These are phyloP conservation scores for Pterois miles DNA, from an alignment of 2,797 vertebrate genomes.

Conservation along the genomic window DNA sequence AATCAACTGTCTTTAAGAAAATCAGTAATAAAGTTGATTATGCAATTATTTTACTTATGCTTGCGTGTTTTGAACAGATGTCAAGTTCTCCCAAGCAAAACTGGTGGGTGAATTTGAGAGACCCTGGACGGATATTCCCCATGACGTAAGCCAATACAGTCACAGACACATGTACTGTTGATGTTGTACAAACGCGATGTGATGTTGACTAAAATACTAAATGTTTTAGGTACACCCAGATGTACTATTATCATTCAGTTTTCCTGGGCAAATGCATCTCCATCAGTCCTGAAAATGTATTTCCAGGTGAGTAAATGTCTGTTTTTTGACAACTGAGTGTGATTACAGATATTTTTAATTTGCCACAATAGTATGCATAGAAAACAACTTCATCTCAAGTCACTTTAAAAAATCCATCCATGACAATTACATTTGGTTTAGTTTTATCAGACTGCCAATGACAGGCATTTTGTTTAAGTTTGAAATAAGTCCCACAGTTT, in stretches of 20 bases:
- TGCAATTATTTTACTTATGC: neutral
- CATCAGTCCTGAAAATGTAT: slow-evolving; percentile 29
- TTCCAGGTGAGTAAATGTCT: slow-evolving; percentile 62
- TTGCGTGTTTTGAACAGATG: slow-evolving; percentile 49
- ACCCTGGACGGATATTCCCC: slow-evolving; percentile 51
- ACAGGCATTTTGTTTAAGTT: neutral
- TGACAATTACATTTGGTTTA: neutral
- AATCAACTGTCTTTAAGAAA: neutral
- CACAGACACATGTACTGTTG: neutral
- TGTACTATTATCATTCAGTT: slow-evolving; percentile 38
- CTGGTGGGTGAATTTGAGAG: slow-evolving; percentile 80
- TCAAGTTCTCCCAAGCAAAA: slow-evolving; percentile 1
- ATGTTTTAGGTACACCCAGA: slow-evolving; percentile 56
- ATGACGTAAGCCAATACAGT: slow-evolving; percentile 62
- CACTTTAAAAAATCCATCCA: neutral
- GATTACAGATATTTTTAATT: neutral
- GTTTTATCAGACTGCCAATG: neutral
- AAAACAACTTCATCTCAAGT: neutral
- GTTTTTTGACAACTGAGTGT: neutral
- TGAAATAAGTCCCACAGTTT: neutral
- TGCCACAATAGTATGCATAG: neutral
- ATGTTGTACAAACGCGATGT: neutral
- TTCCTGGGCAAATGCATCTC: slow-evolving; percentile 74
- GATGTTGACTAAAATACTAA: slow-evolving; percentile 15
- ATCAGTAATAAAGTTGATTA: neutral